phyloP scores from a whole-genome alignment of 2,797 vertebrate species.

The Trichosurus vulpecula region DNA sequence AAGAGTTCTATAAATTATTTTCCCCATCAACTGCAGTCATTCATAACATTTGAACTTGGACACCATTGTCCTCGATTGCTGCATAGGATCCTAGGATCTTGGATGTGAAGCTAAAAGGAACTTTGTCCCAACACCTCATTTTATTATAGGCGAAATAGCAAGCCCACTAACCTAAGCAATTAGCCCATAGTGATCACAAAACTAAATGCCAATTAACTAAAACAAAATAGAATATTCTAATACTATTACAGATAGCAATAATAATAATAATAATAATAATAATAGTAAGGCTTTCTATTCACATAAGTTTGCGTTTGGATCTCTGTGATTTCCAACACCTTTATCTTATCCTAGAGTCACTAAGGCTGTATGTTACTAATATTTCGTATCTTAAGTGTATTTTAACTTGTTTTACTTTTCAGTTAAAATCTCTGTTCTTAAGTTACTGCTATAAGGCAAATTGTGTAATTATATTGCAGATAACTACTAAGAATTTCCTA shows the following conservation, averaged over 20 bases:
- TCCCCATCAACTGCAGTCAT: background rate
- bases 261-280: too few relatives aligned
- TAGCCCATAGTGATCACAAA: background rate
- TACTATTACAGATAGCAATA: background rate
- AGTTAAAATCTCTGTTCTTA: background rate
- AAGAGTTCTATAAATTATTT: background rate
- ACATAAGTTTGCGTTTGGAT: background rate
- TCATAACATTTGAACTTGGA: background rate
- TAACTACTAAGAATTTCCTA: background rate
- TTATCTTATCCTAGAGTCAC: background rate
- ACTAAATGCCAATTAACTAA: background rate
- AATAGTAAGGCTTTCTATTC: background rate
- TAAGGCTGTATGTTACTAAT: background rate
- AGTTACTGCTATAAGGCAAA: background rate
- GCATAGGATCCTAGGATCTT: background rate
- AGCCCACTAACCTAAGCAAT: background rate
- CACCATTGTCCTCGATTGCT: background rate
- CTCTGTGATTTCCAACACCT: background rate
- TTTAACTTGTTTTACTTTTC: background rate
- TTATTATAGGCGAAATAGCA: background rate
- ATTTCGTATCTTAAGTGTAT: background rate
- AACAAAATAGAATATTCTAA: background rate
- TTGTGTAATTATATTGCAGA: background rate
- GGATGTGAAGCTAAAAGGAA: background rate
- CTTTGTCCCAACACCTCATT: background rate